These are phyloP conservation scores for Pseudois nayaur DNA, from an alignment of 2,113 vertebrate genomes.

Conservation along the genomic window DNA sequence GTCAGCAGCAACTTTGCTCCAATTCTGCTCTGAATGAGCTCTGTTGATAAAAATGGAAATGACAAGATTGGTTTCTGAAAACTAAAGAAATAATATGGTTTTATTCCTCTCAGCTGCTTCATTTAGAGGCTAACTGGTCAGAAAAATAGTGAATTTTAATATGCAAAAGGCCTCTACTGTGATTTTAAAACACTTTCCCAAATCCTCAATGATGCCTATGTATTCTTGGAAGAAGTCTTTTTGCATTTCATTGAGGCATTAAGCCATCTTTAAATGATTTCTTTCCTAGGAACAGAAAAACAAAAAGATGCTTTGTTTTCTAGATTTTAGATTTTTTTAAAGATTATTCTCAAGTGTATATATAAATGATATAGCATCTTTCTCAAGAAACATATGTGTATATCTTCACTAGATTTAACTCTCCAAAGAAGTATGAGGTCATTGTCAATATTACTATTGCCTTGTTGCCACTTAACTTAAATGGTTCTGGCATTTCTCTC, in stretches of 20 bases:
- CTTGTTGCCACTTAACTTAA: neutral
- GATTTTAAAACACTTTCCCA: neutral
- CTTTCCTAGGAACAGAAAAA: neutral
- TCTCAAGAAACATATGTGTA: neutral
- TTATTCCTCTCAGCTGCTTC: neutral
- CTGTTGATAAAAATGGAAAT: neutral
- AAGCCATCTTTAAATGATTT: neutral
- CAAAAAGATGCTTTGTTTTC: constrained; percentile 10
- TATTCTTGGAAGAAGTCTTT: neutral
- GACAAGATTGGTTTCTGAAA: neutral
- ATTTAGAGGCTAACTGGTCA: neutral
- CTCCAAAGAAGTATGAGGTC: neutral
- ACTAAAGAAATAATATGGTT: neutral
- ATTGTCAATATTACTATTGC: neutral
- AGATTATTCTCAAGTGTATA: neutral
- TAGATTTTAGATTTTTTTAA: neutral
- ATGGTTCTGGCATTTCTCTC: neutral
- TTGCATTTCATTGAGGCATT: neutral
- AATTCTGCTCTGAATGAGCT: neutral
- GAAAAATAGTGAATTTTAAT: neutral
- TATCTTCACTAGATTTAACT: neutral
- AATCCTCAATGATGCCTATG: neutral
- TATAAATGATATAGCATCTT: neutral
- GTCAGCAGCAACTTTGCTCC: neutral
- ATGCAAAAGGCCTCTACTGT: neutral